Evolutionary conservation across 2,888 invertebrate genomes (phyloP).

Genomic region (Unio pictorum): DNA sequence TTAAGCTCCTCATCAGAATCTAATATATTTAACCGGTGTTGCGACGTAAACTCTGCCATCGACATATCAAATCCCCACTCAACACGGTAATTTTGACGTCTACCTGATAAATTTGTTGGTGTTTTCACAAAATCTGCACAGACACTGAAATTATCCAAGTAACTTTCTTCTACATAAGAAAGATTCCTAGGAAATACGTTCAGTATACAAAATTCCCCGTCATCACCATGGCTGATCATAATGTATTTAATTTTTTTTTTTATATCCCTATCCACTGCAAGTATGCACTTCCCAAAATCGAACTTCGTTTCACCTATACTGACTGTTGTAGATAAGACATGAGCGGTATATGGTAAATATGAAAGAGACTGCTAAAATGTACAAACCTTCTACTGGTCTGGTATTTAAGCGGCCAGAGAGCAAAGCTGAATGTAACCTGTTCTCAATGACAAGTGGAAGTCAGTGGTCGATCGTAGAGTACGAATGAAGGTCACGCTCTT

Average conservation of each 20-base stretch:
- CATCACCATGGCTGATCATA: constrained; percentile 28
- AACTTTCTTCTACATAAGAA: constrained; percentile 59
- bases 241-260: not conserved
- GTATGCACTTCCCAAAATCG: too few species aligned
- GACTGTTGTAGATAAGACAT: too few species aligned
- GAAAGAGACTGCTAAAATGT: too few species aligned
- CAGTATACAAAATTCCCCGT: constrained; percentile 22
- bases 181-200: constrained; percentile 56
- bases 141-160: constrained; percentile 54
- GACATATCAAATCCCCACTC: constrained; percentile 3
- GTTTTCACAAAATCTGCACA: constrained; percentile 50
- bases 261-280: too few species aligned
- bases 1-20: not conserved
- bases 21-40: not conserved
- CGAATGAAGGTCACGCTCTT: too few species aligned
- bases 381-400: too few species aligned
- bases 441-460: too few species aligned
- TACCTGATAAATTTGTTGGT: constrained; percentile 12
- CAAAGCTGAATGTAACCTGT: too few species aligned
- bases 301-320: too few species aligned
- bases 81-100: not conserved
- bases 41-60: constrained; percentile 1
- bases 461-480: too few species aligned
- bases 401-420: too few species aligned
- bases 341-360: too few species aligned